Evolutionary conservation across 2,888 invertebrate species (phyloP), one percentile per base, ranked within the genome.

Genomic region (Plagiodera versicolora): DNA sequence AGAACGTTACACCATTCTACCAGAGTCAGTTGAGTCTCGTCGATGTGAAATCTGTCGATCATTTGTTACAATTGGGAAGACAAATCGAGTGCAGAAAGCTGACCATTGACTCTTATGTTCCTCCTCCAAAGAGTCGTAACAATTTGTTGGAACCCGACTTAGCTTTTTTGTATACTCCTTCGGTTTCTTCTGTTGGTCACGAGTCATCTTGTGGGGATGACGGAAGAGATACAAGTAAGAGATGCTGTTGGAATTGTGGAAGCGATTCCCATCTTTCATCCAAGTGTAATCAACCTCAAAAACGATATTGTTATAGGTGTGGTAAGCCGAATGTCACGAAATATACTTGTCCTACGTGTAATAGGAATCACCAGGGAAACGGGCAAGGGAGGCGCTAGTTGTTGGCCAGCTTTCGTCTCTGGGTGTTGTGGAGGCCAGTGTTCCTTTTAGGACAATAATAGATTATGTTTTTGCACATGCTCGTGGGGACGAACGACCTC

Each of bases 1-100:
- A 58, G 10, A 68, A 68, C 58, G 57, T 65, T 11, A 35, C 57
- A 16, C 65, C 62, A 16, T 65, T 64, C 19, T 65, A 65, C 35
- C 66, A 67, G 39, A 60, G 49, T 46, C 60, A 64, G 46, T 56
- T 67, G 19, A 60, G 54, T 32, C 39, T 66, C 14, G 48, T 58
- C 8, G 45, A 65, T 16, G 58, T 63, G 1, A 53, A 58, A 10
- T 59, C 65, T 19, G 57, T 61, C 32, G 28, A 51, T 5, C 56
- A 67, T 20, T 56, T 67, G 2, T 16, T 58, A 20, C 51, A 49
- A 46, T 52, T 65, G 14, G 64, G 65, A 10, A 52, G 60, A 56
- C 58, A 46, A 8, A 35, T 67, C 8, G 63, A 66, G 19, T 19
- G 58, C 19, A 58, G 62, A n/a, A 64, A 62, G 30, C 16, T 32